A percentile compares a stretch with the other conserved stretches of the same genome.
Evolutionary conservation across 2,113 vertebrate genomes (phyloP).

Genomic region (Turnix velox): DNA sequence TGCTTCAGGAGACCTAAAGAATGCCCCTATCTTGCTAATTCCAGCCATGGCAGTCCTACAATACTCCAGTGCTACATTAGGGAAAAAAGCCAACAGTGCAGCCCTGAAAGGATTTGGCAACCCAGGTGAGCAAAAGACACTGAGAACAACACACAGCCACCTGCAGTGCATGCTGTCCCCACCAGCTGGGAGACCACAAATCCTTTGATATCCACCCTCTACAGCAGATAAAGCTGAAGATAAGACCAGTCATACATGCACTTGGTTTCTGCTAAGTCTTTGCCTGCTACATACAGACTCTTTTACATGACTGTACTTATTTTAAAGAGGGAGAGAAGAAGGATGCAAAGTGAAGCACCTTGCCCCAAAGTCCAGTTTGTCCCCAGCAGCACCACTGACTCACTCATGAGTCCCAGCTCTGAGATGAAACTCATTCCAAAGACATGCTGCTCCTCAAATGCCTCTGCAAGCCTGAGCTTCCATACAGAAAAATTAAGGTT

Average conservation of each 20-base stretch:
- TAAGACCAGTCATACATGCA: background rate
- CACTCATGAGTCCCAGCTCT: background rate
- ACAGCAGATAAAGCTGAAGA: background rate
- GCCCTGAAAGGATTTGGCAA: background rate
- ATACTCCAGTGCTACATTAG: rapidly evolving
- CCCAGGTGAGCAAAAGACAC: background rate
- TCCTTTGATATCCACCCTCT: rapidly evolving
- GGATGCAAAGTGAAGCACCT: background rate
- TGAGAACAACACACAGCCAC: rapidly evolving
- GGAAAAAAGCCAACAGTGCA: background rate
- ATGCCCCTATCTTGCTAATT: background rate
- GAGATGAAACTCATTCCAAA: background rate
- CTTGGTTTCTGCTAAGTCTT: background rate
- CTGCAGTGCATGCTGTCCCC: background rate
- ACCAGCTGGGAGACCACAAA: rapidly evolving
- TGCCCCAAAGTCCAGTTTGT: background rate
- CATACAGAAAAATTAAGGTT: background rate
- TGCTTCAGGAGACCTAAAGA: background rate
- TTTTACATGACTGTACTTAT: background rate
- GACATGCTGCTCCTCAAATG: background rate
- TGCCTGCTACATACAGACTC: background rate
- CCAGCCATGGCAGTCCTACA: background rate
- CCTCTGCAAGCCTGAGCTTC: background rate
- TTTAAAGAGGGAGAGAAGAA: background rate
- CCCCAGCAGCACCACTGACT: background rate